Base-by-base conservation (phyloP, 2,113 vertebrate genomes). In the Labeo catla region DNA sequence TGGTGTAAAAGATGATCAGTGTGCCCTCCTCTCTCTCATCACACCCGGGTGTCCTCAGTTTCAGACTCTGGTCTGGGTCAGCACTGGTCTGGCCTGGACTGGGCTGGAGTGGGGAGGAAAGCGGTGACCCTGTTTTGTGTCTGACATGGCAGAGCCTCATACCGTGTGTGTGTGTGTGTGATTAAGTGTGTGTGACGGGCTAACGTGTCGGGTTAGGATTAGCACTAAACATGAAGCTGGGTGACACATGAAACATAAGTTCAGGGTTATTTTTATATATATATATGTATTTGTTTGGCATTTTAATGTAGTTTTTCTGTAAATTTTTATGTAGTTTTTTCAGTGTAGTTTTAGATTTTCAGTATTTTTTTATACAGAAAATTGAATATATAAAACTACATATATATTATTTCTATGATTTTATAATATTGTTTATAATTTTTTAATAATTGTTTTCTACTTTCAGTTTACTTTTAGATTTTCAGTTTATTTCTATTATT, bases 81-180 rank as follows among this genome's bases (percentile, higher is more conserved):
- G 66, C 1, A 5, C 23, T 70, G 66, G 23, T 23, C 72, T 73
- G 66, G 4, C 50, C 21, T 76, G 47, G 12, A 54, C 74, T 52
- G 15, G 7, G 15, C 7, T 52, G 23, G 12, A 45, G 19, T 13
- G 12, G 1, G 9, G 52, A 59, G 50, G 34, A 39, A 5, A 79
- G 50, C 34, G 34, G n/a, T 61, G 77, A 80, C 77, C 77, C 54
- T 34, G 47, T 66, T 81, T 6, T 23, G 39, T 61, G 28, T 61
- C 39, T 21, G 68, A 72, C 68, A 11, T 9, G 39, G 39, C 8
- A 68, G 16, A 68, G 34, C 45, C 73, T 43, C 34, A 11, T 39
- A 13, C 52, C 50, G 8, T 43, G 52, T 59, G 77, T 79, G 77
- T 79, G 77, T 15, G 36, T 47, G 36, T 45, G 72, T 47, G 54